These are phyloP conservation scores for Crambe crambe DNA, from an alignment of 37 sponge, comb jelly and placozoan genomes.

Conservation along the genomic window DNA sequence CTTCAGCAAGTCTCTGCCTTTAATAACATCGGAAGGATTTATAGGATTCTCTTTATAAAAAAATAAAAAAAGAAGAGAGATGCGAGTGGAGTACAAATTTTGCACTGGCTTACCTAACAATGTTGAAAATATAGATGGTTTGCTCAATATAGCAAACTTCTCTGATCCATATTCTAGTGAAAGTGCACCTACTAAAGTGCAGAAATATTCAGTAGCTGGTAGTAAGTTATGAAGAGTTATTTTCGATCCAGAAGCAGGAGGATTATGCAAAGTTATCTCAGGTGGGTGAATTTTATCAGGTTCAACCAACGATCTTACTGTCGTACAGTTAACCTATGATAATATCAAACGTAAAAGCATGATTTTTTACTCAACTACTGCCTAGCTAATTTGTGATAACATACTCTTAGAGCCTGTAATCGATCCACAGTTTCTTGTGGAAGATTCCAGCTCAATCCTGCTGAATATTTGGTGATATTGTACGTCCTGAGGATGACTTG, in stretches of 20 bases:
- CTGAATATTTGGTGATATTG: conserved; percentile 7
- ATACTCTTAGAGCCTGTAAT: neutral
- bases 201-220: neutral
- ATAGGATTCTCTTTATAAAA: neutral
- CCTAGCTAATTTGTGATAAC: neutral
- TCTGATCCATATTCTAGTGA: neutral
- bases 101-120: neutral
- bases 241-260: neutral
- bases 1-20: neutral
- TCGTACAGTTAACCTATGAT: neutral
- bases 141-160: neutral
- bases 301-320: neutral
- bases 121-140: neutral
- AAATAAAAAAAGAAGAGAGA: neutral
- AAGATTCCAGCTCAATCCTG: neutral
- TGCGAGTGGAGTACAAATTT: neutral
- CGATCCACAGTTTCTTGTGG: neutral
- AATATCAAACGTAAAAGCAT: neutral
- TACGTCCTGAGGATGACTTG: neutral
- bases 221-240: neutral
- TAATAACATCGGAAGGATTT: neutral
- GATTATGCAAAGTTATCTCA: neutral
- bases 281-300: neutral
- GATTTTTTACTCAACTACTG: neutral
- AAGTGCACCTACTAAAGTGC: conserved; percentile 1